Evolutionary conservation across 2,113 vertebrate genomes (phyloP), one percentile per base, ranked within the genome.

Genomic region (Trematocara marginatum): DNA sequence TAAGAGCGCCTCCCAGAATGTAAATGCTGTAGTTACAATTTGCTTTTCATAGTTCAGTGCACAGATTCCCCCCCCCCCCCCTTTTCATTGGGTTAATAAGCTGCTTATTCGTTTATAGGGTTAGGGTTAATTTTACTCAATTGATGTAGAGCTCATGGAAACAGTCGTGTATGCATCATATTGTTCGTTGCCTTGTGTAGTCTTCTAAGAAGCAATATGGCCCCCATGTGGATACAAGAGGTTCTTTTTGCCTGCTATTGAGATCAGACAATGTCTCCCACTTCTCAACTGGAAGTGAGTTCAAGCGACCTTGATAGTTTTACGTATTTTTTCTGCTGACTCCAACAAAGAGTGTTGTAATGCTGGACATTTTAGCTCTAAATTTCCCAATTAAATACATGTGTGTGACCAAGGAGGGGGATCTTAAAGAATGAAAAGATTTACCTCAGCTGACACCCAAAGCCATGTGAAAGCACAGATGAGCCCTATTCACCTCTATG

Each of bases 1-100:
- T 56, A n/a, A 82, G 38, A 84, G 83, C 90, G 8, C 81, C 91
- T 61, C 49, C 89, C n/a, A 6, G 10, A 85, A 87, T 40, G 4
- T 3, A 78, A 40, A 31, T n/a, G 12, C 8, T 80, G 54, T 10
- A 81, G 8, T 74, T 78, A 82, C 85, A 79, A 66, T 64, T 16
- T 69, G 23, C 69, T 49, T 49, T 18, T 76, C 42, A 13, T 40
- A 52, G 6, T 11, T 61, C 26, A 12, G 56, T 52, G 18, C 5
- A 61, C 15, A 20, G 10, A 23, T 4, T 12, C 18, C 15, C 4
- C 31, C 26, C 26, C 4, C 31, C 26, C 26, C 47, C 35, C 51
- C 10, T 10, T 4, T 61, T 10, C 31, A 10, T 4, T 11, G 3
- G 34, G 34, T 51, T 34, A 51, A 45, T 71, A 1, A 78, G 29